phyloP scores from a whole-genome alignment of 92 coral and sea anemone species.

The Porites cylindrica region DNA sequence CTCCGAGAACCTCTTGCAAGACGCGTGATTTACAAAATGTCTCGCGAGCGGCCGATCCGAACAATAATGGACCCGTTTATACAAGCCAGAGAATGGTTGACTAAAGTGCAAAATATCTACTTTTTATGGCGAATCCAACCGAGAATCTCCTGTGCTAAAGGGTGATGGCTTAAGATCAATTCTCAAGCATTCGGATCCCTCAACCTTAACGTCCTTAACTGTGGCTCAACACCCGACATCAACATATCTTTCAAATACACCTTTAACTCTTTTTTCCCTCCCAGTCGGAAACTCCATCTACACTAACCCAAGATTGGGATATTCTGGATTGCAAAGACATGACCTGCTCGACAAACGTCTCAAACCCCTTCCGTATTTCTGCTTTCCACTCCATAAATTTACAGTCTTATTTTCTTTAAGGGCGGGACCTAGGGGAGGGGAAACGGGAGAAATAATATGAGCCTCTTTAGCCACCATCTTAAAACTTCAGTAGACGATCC shows the following conservation, averaged over 20 bases:
- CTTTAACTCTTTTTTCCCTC: slow-evolving; percentile 1
- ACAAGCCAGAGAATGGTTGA: slow-evolving; percentile 40
- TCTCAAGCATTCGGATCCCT: neutral
- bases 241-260: slow-evolving; percentile 6
- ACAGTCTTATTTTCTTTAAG: neutral
- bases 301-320: slow-evolving; percentile 9
- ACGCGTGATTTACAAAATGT: slow-evolving; percentile 30
- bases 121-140: neutral
- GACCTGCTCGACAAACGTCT: slow-evolving; percentile 11
- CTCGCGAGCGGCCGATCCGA: slow-evolving; percentile 37
- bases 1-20: slow-evolving; percentile 33
- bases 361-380: slow-evolving; percentile 5
- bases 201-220: neutral
- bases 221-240: slow-evolving; percentile 10
- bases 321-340: slow-evolving; percentile 18
- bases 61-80: slow-evolving; percentile 27
- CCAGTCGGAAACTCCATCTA: neutral
- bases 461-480: slow-evolving; percentile 43
- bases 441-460: too few species aligned
- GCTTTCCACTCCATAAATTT: slow-evolving; percentile 10
- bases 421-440: slow-evolving; percentile 8
- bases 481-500: slow-evolving; percentile 29
- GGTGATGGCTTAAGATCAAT: too few species aligned
- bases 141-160: too few species aligned
- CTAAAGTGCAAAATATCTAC: slow-evolving; percentile 10